Conservation (phyloP, 2,888 invertebrate species). For the Ashinkailepas kermadecensis region DNA sequence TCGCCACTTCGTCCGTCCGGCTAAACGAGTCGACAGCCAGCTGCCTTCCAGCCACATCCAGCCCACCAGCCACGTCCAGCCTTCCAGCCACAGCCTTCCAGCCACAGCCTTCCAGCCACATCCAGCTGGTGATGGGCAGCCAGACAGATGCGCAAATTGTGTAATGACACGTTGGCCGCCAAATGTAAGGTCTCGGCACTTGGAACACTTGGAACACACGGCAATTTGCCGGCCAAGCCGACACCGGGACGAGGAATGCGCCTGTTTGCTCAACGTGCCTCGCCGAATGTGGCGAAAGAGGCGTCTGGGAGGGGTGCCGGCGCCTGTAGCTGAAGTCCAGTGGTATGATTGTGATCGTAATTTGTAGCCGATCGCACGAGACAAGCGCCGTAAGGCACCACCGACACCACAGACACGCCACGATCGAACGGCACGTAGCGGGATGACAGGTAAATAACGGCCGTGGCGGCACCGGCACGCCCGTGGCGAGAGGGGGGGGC, state of each 20-base stretch:
- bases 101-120: background rate
- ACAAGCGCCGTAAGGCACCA: background rate
- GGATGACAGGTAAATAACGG: too few relatives aligned
- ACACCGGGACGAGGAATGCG: background rate
- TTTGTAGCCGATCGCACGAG: background rate
- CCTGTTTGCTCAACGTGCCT: background rate
- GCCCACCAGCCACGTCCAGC: background rate
- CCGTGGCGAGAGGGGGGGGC: too few relatives aligned
- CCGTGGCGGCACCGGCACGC: too few relatives aligned
- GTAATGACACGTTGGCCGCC: background rate
- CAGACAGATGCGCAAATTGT: slow-evolving; percentile 1
- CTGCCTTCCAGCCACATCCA: too few relatives aligned
- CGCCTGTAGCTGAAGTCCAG: background rate
- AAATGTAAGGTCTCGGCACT: background rate
- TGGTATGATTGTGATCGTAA: background rate
- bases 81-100: background rate
- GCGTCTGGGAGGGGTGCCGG: background rate
- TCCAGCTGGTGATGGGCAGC: background rate
- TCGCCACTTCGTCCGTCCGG: too few relatives aligned
- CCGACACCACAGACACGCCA: too few relatives aligned
- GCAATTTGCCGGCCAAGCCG: background rate
- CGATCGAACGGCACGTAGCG: too few relatives aligned
- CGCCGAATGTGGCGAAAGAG: background rate
- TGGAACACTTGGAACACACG: background rate
- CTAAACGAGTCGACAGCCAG: too few relatives aligned